Evolutionary conservation across 2,888 invertebrate species (phyloP).

Genomic region (Drosophila infuscata): DNA sequence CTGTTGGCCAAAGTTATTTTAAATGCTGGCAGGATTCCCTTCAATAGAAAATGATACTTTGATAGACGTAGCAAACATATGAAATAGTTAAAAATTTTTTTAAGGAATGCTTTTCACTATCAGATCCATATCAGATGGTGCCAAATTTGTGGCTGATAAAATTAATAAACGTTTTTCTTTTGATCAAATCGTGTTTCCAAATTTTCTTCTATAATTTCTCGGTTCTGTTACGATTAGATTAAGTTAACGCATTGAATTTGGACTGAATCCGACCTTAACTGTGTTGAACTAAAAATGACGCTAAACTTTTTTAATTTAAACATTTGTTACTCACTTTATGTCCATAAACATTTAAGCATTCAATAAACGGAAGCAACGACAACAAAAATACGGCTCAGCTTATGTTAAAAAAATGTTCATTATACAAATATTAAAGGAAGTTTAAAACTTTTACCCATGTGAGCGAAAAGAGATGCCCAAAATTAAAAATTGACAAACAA

Average conservation of each 20-base stretch:
- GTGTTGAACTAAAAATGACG: not conserved
- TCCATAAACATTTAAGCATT: not conserved
- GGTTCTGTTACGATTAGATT: not conserved
- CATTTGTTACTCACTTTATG: conserved; percentile 6
- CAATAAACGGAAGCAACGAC: not conserved
- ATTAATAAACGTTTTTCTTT: not conserved
- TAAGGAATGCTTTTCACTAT: not conserved
- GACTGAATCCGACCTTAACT: not conserved
- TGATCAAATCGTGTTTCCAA: not conserved
- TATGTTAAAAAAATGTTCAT: conserved; percentile 20
- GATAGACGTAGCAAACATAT: not conserved
- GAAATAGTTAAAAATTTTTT: not conserved
- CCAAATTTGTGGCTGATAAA: not conserved
- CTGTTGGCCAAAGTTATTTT: not conserved
- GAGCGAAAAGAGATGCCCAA: conserved; percentile 9
- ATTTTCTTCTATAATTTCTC: not conserved
- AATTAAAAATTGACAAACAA: conserved; percentile 56
- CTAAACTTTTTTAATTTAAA: conserved; percentile 26
- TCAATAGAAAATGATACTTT: not conserved
- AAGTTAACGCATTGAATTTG: not conserved
- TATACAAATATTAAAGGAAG: conserved; percentile 22
- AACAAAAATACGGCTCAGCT: conserved; percentile 12
- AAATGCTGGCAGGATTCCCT: not conserved
- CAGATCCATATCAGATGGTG: not conserved
- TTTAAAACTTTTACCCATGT: conserved; percentile 11